A percentile compares a stretch with the other conserved stretches of the same genome.
Conservation (phyloP, 92 coral and sea anemone genomes). For the Porites divaricata region DNA sequence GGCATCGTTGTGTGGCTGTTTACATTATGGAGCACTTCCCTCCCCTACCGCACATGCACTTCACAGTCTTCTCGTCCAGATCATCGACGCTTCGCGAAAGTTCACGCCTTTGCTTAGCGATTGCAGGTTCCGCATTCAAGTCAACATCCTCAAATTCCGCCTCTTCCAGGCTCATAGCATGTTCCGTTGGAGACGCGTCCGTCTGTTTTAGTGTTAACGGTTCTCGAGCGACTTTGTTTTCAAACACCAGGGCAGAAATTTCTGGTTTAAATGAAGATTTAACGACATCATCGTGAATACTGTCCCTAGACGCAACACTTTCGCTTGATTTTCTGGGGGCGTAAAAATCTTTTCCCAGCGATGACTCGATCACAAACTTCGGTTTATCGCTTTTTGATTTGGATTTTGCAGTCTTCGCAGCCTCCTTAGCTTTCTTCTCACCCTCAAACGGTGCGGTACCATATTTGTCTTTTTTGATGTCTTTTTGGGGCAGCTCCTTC, state of each 20-base stretch:
- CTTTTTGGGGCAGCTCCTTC: constrained; percentile 53
- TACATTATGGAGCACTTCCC: constrained; percentile 88
- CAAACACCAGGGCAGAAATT: constrained; percentile 67
- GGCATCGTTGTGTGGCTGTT: background rate
- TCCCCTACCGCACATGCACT: constrained; percentile 84
- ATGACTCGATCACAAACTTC: constrained; percentile 86
- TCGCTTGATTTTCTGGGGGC: constrained; percentile 60
- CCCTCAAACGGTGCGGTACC: constrained; percentile 68
- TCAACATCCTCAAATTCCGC: constrained; percentile 82
- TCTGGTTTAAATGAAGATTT: constrained; percentile 50
- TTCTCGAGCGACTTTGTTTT: constrained; percentile 65
- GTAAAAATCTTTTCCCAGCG: constrained; percentile 86
- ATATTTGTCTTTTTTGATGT: constrained; percentile 70
- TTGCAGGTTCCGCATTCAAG: constrained; percentile 64
- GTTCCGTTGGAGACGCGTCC: background rate
- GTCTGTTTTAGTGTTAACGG: background rate
- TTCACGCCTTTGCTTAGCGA: constrained; percentile 71
- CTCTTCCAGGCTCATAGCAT: constrained; percentile 35
- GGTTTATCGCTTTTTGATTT: constrained; percentile 83
- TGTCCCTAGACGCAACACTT: constrained; percentile 62
- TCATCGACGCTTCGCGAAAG: constrained; percentile 76
- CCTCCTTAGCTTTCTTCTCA: constrained; percentile 61
- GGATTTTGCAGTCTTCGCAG: constrained; percentile 53
- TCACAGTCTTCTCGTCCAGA: constrained; percentile 85
- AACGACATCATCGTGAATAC: constrained; percentile 56